Conservation (phyloP, 2,113 vertebrate species). For the Peromyscus californicus region DNA sequence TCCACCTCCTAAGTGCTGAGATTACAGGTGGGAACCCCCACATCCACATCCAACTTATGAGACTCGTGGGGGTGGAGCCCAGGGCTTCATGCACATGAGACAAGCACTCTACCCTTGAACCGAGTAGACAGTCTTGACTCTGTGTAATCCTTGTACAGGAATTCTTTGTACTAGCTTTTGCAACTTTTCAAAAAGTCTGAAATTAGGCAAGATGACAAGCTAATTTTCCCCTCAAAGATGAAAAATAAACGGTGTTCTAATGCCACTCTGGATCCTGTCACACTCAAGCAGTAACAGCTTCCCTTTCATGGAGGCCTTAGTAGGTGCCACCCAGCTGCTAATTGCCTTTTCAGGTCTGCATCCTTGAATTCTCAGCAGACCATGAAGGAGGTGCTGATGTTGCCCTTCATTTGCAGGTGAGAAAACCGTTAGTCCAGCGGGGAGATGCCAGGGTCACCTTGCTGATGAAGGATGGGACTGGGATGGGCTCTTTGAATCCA, state of each 20-base stretch:
- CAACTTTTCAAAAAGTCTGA: constrained; percentile 34
- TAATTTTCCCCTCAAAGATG: neutral
- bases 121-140: neutral
- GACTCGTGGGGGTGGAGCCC: neutral
- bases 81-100: too few relatives aligned
- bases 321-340: neutral
- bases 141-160: neutral
- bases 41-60: neutral
- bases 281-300: neutral
- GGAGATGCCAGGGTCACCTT: neutral
- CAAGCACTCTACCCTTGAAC: neutral
- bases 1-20: neutral
- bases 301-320: neutral
- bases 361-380: neutral
- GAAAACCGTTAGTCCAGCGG: neutral
- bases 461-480: neutral
- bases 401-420: neutral
- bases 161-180: neutral
- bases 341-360: neutral
- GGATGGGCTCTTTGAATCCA: neutral
- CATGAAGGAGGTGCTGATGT: neutral
- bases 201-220: neutral
- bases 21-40: neutral
- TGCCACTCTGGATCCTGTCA: neutral
- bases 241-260: neutral